Base-by-base conservation (phyloP, 2,888 invertebrate genomes). In the Pristionchus exspectatus region DNA sequence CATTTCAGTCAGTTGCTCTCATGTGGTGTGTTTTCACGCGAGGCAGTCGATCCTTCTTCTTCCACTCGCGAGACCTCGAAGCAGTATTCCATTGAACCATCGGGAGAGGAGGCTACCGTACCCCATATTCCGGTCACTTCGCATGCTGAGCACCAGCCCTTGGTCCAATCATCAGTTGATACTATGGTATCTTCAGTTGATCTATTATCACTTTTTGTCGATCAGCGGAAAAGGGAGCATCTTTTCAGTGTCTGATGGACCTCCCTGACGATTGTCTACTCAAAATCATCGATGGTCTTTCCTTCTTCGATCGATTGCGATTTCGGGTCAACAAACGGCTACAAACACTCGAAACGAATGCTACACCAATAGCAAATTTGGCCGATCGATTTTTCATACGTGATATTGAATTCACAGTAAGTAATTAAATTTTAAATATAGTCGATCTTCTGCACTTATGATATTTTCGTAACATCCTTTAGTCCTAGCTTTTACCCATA, bases 251-350 rank as follows among this genome's bases (percentile, higher is more conserved):
- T 21, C 74, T 74, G 38, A n/a, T 74, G 74, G 74, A 74, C 30
- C 74, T 74, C 5, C 74, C 74, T 5, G 74, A 18, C 74, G 74
- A 74, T 74, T 74, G 74, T 74, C n/a, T 74, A 21, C 74, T 74
- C 38, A 24, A 74, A 33, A 21, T 74, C 33, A 38, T 74, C 74
- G 74, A 74, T 74, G 44, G 74, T 74, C 74, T 74, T 16, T 4
- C 21, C 1, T 74, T 74, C 38, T 2, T 21, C 24, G 38, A 33
- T 38, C 74, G 74, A 30, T 12, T 24, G 38, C 30, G 74, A 38
- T 30, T 12, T 2, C 69, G 69, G 3, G 69, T 69, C 30, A 69
- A 69, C 30, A 27, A 18, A 16, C 30, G 69, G 3, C 3, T 69
- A 33, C 12, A 16, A 4, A 33, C 30, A 14, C 69, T 69, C 69